These are phyloP conservation scores for Leptopterna dolabrata DNA, from an alignment of 2,888 invertebrate species.

Conservation along the genomic window DNA sequence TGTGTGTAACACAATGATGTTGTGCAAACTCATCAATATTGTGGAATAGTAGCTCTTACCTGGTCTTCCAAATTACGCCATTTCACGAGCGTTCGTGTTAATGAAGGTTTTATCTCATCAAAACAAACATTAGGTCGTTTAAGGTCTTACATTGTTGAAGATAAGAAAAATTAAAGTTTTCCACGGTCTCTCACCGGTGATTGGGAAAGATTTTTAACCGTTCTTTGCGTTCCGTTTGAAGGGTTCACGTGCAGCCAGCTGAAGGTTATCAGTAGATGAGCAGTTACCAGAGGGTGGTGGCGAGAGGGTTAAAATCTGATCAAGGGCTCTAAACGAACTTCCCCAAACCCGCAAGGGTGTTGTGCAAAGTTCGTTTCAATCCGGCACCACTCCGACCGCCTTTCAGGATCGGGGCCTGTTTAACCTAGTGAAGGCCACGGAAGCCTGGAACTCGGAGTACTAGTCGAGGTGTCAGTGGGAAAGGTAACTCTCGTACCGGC, in stretches of 20 bases:
- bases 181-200: background rate
- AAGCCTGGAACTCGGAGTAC: background rate
- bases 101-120: background rate
- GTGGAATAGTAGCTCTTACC: too few relatives aligned
- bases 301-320: background rate
- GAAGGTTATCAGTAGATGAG: constrained; percentile 5
- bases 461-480: background rate
- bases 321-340: background rate
- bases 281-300: background rate
- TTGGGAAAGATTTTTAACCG: background rate
- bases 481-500: background rate
- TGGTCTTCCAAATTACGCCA: background rate
- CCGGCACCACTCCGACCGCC: background rate
- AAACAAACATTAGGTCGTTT: background rate
- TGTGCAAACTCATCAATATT: too few relatives aligned
- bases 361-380: constrained; percentile 1
- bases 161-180: background rate
- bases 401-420: background rate
- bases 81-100: background rate
- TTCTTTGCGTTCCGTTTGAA: background rate
- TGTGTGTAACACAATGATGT: too few relatives aligned
- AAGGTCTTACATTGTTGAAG: too few relatives aligned
- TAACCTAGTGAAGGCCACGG: background rate
- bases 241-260: background rate
- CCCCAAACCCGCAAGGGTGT: background rate